phyloP scores from a whole-genome alignment of 2,888 invertebrate species.

The Drosophila sordidapex region DNA sequence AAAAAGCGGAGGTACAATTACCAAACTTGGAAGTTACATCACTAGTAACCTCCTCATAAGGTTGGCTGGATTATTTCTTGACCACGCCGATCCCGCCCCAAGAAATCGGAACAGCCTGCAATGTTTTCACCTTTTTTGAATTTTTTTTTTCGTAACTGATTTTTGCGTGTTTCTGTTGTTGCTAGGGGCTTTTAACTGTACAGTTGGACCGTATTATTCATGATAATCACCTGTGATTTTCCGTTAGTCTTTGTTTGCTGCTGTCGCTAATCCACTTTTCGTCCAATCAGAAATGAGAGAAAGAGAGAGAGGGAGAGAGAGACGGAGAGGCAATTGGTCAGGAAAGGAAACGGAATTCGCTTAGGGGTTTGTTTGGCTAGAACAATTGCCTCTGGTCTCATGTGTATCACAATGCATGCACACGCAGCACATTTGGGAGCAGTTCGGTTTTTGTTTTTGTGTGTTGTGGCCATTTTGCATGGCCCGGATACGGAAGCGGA shows the following conservation, averaged over 20 bases:
- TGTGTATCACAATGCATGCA: conserved; percentile 61
- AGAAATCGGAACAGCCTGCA: too few relatives aligned
- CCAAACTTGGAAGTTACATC: not conserved
- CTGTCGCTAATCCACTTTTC: too few relatives aligned
- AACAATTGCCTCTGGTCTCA: conserved; percentile 24
- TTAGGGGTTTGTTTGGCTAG: not conserved
- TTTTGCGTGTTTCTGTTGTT: not conserved
- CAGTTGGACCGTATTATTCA: not conserved
- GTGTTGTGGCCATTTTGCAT: conserved; percentile 43
- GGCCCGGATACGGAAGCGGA: conserved; percentile 54
- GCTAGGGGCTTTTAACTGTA: not conserved
- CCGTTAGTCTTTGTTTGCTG: not conserved
- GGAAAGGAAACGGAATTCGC: not conserved
- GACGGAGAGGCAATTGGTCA: too few relatives aligned
- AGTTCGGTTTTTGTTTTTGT: conserved; percentile 50
- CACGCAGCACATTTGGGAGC: conserved; percentile 74
- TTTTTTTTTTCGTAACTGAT: too few relatives aligned
- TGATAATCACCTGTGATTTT: not conserved
- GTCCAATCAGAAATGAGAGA: not conserved
- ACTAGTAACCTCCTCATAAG: too few relatives aligned
- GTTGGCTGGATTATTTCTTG: too few relatives aligned
- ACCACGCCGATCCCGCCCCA: too few relatives aligned
- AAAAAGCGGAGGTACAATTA: not conserved
- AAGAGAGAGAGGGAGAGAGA: too few relatives aligned
- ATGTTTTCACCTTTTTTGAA: too few relatives aligned